Conservation (phyloP, 2,888 invertebrate genomes). For the Pachydiplax longipennis region DNA sequence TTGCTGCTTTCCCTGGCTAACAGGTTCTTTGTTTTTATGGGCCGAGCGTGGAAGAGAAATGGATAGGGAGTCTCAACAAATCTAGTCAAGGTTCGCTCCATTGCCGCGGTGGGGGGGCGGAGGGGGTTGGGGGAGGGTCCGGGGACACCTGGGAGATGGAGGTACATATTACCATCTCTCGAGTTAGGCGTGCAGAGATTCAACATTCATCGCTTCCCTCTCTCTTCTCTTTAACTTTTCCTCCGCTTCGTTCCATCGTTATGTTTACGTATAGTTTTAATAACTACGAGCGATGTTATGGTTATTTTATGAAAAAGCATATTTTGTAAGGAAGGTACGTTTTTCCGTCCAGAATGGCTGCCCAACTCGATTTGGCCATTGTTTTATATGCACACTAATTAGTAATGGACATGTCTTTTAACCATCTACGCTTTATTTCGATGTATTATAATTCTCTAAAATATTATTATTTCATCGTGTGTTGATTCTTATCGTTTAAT, state of each 20-base stretch:
- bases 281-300: too few relatives aligned
- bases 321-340: too few relatives aligned
- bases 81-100: background rate
- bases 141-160: background rate
- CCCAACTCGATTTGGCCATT: too few relatives aligned
- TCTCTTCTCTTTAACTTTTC: background rate
- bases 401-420: too few relatives aligned
- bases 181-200: background rate
- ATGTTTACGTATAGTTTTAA: too few relatives aligned
- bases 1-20: background rate
- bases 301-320: too few relatives aligned
- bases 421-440: too few relatives aligned
- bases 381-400: too few relatives aligned
- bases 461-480: too few relatives aligned
- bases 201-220: background rate
- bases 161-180: background rate
- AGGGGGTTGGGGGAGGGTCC: background rate
- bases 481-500: too few relatives aligned
- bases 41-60: background rate
- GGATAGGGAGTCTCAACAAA: background rate
- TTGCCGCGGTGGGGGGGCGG: conserved; percentile 33
- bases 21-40: conserved; percentile 39
- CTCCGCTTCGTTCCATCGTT: background rate
- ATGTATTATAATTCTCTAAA: too few relatives aligned
- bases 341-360: too few relatives aligned